phyloP scores from a whole-genome alignment of 1,140 invertebrate genomes.

The Drosophila tropicalis region DNA sequence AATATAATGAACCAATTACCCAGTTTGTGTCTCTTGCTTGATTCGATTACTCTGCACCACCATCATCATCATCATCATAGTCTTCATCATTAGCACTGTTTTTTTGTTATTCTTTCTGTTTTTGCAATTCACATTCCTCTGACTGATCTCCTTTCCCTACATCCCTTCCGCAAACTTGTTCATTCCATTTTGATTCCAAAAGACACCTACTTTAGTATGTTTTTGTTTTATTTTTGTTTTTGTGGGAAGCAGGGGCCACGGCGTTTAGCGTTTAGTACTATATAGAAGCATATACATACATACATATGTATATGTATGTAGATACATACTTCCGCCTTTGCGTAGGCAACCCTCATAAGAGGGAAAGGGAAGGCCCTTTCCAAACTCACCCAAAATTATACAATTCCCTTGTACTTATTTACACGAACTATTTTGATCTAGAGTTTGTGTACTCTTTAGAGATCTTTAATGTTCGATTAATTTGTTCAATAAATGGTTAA shows the following conservation, averaged over 20 bases:
- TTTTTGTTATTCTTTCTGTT: constrained; percentile 12
- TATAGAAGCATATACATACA: background rate
- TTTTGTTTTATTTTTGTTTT: background rate
- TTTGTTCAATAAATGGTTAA: no score
- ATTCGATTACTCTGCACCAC: constrained; percentile 71
- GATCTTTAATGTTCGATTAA: no score
- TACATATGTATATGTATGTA: background rate
- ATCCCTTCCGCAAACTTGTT: constrained; percentile 46
- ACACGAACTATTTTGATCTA: background rate
- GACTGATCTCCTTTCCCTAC: constrained; percentile 15
- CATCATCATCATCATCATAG: constrained; percentile 14
- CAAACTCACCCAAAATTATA: constrained; percentile 48
- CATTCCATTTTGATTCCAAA: background rate
- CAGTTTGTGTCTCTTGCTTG: constrained; percentile 70
- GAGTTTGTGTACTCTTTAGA: no score
- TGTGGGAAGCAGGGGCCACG: background rate
- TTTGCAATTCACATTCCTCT: constrained; percentile 35
- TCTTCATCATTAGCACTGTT: constrained; percentile 17
- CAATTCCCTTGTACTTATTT: background rate
- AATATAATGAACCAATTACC: constrained; percentile 80
- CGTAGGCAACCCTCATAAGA: constrained; percentile 12
- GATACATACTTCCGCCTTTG: constrained; percentile 61
- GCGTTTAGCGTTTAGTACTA: background rate
- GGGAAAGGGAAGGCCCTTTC: no score
- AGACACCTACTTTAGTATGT: constrained; percentile 44